Evolutionary conservation across 2,888 invertebrate species (phyloP), one percentile per base, ranked within the genome.

Genomic region (Amblyjoppa fuscipennis): DNA sequence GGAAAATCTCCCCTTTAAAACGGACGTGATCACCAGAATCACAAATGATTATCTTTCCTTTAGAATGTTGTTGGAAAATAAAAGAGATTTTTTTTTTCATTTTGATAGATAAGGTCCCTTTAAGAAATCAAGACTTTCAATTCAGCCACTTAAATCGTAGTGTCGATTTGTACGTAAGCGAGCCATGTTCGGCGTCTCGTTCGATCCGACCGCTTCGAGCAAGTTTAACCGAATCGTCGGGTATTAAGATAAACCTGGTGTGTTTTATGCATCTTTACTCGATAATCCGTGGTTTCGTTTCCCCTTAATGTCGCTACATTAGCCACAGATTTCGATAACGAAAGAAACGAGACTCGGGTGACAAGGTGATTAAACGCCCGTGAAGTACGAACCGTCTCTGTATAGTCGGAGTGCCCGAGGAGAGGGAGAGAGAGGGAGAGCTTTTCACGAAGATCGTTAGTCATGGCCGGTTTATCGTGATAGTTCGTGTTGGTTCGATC

Each of bases 401-500:
- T 64, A 6, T 49, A 31, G 64, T 64, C 6, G 16, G 61, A 56
- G 25, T 3, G 25, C 56, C 20, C 7, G 56, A 25, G 20, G 7
- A 25, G 51, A 16, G n/a, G 5, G 5, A 20, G 59, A 59, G 5
- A 20, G 59, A 59, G 64, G 5, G 31, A 0, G 31, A n/a, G 64
- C 13, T 79, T 79, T 68, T 66, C 56, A 61, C 76, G n/a, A 45
- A 68, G 81, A 73, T 77, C 81, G 81, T 84, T 68, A 80, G 71
- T 84, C 80, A 80, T 80, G 34, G 38, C 25, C 75, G 69, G 71
- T 80, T 75, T 64, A 80, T 80, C 51, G 76, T n/a, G 84, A 71
- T 49, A 76, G 56, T 74, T 74, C 61, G 74, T 78, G 77, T 74
- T 84, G 53, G 81, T 68, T 53, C 81, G 84, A 84, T 81, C 84